Evolutionary conservation across 2,113 vertebrate genomes (phyloP).

Genomic region (Theristicus caerulescens): DNA sequence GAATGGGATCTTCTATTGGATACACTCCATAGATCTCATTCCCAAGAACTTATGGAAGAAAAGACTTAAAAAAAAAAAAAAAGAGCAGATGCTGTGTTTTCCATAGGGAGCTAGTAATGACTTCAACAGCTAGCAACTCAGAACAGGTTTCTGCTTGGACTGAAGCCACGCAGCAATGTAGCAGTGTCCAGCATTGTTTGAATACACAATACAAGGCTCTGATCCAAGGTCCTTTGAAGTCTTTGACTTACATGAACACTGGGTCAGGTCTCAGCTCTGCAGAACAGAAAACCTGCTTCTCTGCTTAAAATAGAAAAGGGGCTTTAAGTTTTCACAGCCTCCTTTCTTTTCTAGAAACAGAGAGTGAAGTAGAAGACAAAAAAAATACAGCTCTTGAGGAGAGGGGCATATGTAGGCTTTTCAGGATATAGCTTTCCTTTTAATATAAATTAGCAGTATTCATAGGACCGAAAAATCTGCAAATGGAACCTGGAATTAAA

Average conservation of each 20-base stretch:
- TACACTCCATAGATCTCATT: not conserved
- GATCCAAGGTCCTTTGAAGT: constrained; percentile 15
- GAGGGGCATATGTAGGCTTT: not conserved
- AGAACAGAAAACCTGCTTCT: constrained; percentile 14
- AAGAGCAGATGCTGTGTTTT: not conserved
- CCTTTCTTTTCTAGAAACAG: not conserved
- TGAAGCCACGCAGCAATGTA: not conserved
- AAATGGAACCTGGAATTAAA: not conserved
- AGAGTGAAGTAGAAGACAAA: not conserved
- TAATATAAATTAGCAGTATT: not conserved
- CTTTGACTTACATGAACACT: not conserved
- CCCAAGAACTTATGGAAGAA: not conserved
- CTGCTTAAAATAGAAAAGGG: not conserved
- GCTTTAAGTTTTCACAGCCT: not conserved
- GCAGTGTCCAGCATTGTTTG: constrained; percentile 6
- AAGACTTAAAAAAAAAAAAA: not conserved
- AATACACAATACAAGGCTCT: constrained; percentile 10
- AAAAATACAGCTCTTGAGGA: not conserved
- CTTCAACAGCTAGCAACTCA: not conserved
- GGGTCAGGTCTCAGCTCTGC: not conserved
- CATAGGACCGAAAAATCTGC: not conserved
- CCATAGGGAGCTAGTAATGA: not conserved
- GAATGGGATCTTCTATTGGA: not conserved
- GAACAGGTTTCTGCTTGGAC: constrained; percentile 29
- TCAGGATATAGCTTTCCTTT: not conserved